Conservation (phyloP, 2,888 invertebrate species). For the Capitulum mitella region DNA sequence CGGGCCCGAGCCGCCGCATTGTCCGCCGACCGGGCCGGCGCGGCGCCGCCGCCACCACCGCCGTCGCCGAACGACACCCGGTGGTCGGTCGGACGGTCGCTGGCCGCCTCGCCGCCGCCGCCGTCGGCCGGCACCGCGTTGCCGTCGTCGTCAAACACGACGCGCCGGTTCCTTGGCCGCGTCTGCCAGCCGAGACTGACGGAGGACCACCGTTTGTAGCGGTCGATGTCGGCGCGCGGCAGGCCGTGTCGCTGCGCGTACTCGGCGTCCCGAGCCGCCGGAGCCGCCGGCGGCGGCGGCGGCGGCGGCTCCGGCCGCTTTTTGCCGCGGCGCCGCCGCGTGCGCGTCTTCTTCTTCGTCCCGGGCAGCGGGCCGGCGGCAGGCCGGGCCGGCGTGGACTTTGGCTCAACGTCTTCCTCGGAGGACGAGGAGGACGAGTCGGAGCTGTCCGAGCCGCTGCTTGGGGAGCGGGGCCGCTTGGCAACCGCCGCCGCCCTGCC, state of each 20-base stretch:
- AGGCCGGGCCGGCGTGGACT: neutral
- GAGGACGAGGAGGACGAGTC: neutral
- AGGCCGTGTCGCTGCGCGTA: neutral
- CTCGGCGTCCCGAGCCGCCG: neutral
- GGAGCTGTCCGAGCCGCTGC: neutral
- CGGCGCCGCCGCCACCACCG: neutral
- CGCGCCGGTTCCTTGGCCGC: neutral
- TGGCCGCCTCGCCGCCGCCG: neutral
- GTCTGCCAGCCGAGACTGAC: neutral
- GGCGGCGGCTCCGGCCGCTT: neutral
- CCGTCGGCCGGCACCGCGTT: neutral
- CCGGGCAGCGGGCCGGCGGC: no score
- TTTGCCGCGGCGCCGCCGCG: neutral
- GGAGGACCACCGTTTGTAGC: neutral
- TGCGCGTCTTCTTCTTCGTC: conserved; percentile 15
- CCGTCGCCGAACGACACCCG: neutral
- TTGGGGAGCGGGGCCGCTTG: neutral
- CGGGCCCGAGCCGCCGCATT: neutral
- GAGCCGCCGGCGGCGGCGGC: neutral
- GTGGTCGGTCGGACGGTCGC: neutral
- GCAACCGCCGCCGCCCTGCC: neutral
- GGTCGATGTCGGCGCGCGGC: neutral
- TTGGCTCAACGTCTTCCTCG: neutral
- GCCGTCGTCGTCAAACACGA: neutral
- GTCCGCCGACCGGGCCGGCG: neutral